phyloP scores from a whole-genome alignment of 2,797 vertebrate genomes.

The Dallia pectoralis region DNA sequence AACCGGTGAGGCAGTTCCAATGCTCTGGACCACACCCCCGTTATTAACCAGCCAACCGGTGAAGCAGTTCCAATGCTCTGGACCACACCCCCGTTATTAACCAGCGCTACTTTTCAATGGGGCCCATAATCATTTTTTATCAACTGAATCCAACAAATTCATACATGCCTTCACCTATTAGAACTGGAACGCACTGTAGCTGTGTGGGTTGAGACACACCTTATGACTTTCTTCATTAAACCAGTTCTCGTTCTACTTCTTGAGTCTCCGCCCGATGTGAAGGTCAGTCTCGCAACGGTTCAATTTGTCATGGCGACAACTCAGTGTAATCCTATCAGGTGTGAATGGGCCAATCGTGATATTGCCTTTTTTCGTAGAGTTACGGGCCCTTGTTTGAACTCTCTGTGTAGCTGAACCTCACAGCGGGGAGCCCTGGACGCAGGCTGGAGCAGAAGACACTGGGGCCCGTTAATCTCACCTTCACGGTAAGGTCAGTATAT shows the following conservation, averaged over 20 bases:
- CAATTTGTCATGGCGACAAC: slow-evolving; percentile 59
- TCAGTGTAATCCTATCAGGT: slow-evolving; percentile 66
- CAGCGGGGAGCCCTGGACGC: slow-evolving; percentile 52
- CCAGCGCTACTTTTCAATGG: no score
- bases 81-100: no score
- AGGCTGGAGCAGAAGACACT: slow-evolving; percentile 40
- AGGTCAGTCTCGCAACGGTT: slow-evolving; percentile 59
- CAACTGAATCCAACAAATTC: no score
- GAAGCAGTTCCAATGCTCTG: no score
- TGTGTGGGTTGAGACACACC: neutral
- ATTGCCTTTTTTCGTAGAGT: slow-evolving; percentile 62
- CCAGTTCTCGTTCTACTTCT: slow-evolving; percentile 41
- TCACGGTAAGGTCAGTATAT: slow-evolving; percentile 13
- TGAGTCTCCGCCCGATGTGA: slow-evolving; percentile 24
- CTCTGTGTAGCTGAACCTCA: slow-evolving; percentile 19
- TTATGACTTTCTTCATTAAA: slow-evolving; percentile 6
- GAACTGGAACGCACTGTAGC: neutral
- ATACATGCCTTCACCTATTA: no score
- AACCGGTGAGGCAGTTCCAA: no score
- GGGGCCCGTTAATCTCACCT: slow-evolving; percentile 28
- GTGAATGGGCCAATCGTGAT: slow-evolving; percentile 50
- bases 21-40: no score
- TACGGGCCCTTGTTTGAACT: slow-evolving; percentile 51
- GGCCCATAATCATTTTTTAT: no score
- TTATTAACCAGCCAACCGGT: no score